Conservation (phyloP, 2,888 invertebrate species). For the Spialia ferax region DNA sequence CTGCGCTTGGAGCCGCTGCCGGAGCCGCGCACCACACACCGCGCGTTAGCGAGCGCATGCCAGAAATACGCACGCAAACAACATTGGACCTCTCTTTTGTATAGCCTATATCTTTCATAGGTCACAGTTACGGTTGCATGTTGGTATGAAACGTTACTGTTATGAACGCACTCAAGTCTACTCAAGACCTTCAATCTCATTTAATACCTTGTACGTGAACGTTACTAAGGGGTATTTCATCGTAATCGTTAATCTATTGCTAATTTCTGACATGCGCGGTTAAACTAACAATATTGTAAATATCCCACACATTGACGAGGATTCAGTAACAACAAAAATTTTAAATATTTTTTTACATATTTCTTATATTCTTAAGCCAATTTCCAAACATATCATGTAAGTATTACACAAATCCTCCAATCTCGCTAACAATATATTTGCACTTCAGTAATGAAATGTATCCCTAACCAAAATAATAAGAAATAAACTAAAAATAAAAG, state of each 20-base stretch:
- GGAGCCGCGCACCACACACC: constrained; percentile 21
- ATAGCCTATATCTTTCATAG: no score
- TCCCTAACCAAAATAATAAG: constrained; percentile 31
- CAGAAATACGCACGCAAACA: constrained; percentile 9
- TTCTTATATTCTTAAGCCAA: neutral
- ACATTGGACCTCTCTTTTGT: no score
- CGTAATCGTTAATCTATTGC: constrained; percentile 1
- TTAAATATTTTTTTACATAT: neutral
- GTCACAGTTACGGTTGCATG: neutral
- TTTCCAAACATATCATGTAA: no score
- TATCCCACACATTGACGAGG: neutral
- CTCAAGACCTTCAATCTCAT: neutral
- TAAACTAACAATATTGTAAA: constrained; percentile 9
- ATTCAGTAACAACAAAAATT: neutral
- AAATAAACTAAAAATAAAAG: constrained; percentile 14
- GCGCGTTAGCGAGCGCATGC: constrained; percentile 21
- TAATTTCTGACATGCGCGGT: constrained; percentile 35
- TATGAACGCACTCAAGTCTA: neutral
- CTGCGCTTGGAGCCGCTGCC: constrained; percentile 79
- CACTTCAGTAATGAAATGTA: constrained; percentile 16
- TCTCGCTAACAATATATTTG: neutral
- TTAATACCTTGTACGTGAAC: neutral
- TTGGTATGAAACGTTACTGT: neutral
- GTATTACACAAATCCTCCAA: constrained; percentile 10
- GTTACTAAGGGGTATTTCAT: neutral